Base-by-base conservation (phyloP, 2,113 vertebrate species). In the Falco punctatus region DNA sequence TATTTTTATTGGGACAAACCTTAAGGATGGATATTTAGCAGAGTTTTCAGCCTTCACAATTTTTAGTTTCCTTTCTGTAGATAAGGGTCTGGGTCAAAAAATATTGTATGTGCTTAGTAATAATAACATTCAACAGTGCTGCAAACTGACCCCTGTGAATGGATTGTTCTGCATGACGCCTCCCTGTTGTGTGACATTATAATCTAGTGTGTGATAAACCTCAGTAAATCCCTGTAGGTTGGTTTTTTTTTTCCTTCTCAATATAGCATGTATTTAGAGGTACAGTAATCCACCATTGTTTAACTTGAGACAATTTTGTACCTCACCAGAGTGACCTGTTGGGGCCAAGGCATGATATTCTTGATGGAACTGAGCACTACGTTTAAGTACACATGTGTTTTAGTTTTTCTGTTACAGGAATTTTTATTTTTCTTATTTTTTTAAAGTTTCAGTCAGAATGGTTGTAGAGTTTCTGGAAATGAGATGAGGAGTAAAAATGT, bases 341-440 rank as follows among this genome's bases (percentile, higher is more conserved):
- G 21, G 8, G 81, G 6, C 40, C 12, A 42, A 81, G 65, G 11
- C 9, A 5, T 5, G n/a, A 20, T 55, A 32, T 72, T 88, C 18
- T 67, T 55, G 13, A 4, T 64, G 20, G 14, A 14, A 15, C 21
- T 65, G 40, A 52, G 65, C 30, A 32, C 26, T 57, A 6, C 3
- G 6, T 67, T 70, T 74, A 8, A 35, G 8, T 32, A 42, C 0
- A 1, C 0, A 0, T 21, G 19, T 35, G 7, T 67, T 7, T 65
- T 52, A 44, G 18, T 22, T 28, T 75, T 90, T 57, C 26, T 2
- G 0, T 59, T 80, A 10, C 2, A 26, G 28, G 5, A 48, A 10
- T 75, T 51, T 77, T 54, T 35, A 26, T 8, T 72, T 71, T 55
- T 67, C 38, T 1, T 18, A 4, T 30, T 52, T 82, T 54, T 54